Conservation (phyloP, 2,888 invertebrate species). For the Scelioninae gen. 2 region DNA sequence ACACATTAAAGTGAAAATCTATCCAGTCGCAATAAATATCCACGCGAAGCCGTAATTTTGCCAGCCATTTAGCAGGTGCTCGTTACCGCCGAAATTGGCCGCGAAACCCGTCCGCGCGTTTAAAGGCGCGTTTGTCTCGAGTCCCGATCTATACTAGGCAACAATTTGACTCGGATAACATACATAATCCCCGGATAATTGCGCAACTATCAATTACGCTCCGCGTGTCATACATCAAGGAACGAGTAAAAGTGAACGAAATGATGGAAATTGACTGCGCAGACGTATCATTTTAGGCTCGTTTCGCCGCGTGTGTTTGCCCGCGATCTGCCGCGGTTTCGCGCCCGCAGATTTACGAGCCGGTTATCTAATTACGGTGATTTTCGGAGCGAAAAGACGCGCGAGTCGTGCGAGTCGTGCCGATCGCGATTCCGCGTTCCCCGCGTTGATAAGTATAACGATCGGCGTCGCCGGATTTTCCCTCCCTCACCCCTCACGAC, state of each 20-base stretch:
- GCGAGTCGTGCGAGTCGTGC: conserved; percentile 35
- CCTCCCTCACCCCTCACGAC: conserved; percentile 2
- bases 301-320: conserved; percentile 28
- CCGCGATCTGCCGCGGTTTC: conserved; percentile 33
- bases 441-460: conserved; percentile 39
- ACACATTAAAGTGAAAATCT: conserved; percentile 34
- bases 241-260: conserved; percentile 26
- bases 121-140: conserved; percentile 7
- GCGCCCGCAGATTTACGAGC: conserved; percentile 40
- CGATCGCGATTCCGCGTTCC: conserved; percentile 46
- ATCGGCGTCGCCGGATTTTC: conserved; percentile 34
- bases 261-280: conserved; percentile 44
- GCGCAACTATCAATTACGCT: conserved; percentile 43
- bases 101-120: conserved; percentile 34
- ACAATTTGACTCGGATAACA: conserved; percentile 38
- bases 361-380: conserved; percentile 51
- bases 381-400: conserved; percentile 35
- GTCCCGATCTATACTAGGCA: conserved; percentile 7
- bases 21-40: conserved; percentile 39
- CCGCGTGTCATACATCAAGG: conserved; percentile 10
- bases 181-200: conserved; percentile 33
- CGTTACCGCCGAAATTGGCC: conserved; percentile 31
- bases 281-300: conserved; percentile 40
- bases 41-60: conserved; percentile 19
- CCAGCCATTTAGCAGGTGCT: conserved; percentile 33